Base-by-base conservation (phyloP, 2,113 vertebrate genomes). In the Pollachius pollachius region DNA sequence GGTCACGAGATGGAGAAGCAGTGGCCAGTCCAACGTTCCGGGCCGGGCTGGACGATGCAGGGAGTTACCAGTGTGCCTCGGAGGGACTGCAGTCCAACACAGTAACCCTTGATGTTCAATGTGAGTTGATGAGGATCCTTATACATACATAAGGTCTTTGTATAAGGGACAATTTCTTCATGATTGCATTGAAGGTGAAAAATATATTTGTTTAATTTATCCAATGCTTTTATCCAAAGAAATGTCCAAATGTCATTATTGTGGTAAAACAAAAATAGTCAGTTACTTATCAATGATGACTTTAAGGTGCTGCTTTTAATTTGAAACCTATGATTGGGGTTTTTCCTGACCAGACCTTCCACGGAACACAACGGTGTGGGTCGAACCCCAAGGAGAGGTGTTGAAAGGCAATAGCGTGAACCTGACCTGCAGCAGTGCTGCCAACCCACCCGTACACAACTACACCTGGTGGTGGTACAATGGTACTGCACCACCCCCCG, bases 391-490 rank as follows among this genome's bases (percentile, higher is more conserved):
- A 13, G 41, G 18, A 64, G 34, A 0, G 5, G 5, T 18, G 17
- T 65, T 41, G 15, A 62, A 15, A 13, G 27, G 56, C 0, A 18
- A 65, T 13, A 34, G 18, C 13, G 66, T 75, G 52, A 81, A 84
- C 72, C 30, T 69, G 78, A 78, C 62, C 64, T 89, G 87, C 75
- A 80, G 60, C 73, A 37, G 82, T 60, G 58, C 4, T 1, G 81
- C 84, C 7, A 83, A 89, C 72, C 85, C 87, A 7, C 15, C 76
- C 11, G 76, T 68, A 30, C 18, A 80, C 59, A 71, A 0, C 69
- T 88, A 85, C 81, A 82, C 65, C 64, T 89, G 41, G 41, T 48
- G 41, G 41, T 13, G 87, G 87, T 89, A 70, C 81, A 73, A 57
- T 73, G 64, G 4, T 18, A 16, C 69, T 2, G 34, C 0, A 3